phyloP scores from a whole-genome alignment of 2,888 invertebrate species.

The Perizoma flavofasciatum region DNA sequence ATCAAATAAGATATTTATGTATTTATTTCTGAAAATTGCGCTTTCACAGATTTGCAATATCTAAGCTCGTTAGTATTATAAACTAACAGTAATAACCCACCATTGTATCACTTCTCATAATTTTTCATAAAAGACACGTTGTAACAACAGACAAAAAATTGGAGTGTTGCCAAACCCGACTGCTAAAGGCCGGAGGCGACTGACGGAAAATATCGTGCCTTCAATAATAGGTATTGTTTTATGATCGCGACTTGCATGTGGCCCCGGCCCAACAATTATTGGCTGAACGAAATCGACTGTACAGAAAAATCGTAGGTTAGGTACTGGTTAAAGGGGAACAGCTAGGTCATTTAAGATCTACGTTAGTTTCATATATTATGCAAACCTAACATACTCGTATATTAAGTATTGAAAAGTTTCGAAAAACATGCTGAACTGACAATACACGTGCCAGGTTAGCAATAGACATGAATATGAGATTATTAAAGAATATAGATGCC shows the following conservation, averaged over 20 bases:
- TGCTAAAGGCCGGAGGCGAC: slow-evolving; percentile 57
- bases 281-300: slow-evolving; percentile 30
- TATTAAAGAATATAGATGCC: no score
- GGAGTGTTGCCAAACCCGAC: slow-evolving; percentile 60
- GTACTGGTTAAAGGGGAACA: slow-evolving; percentile 1
- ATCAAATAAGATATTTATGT: no score
- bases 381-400: no score
- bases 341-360: not conserved
- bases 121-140: slow-evolving; percentile 50
- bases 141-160: slow-evolving; percentile 55
- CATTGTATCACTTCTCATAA: slow-evolving; percentile 40
- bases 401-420: no score
- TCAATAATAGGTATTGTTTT: slow-evolving; percentile 59
- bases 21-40: no score
- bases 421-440: no score
- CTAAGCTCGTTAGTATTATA: slow-evolving; percentile 1
- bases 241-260: slow-evolving; percentile 43
- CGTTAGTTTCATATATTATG: no score
- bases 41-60: no score
- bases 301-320: slow-evolving; percentile 10
- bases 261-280: slow-evolving; percentile 37
- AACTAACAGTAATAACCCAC: not conserved
- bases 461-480: no score
- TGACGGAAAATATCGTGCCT: slow-evolving; percentile 58
- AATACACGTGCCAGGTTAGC: no score